Evolutionary conservation across 2,797 vertebrate genomes (phyloP).

Genomic region (Pseudomugil gertrudae): DNA sequence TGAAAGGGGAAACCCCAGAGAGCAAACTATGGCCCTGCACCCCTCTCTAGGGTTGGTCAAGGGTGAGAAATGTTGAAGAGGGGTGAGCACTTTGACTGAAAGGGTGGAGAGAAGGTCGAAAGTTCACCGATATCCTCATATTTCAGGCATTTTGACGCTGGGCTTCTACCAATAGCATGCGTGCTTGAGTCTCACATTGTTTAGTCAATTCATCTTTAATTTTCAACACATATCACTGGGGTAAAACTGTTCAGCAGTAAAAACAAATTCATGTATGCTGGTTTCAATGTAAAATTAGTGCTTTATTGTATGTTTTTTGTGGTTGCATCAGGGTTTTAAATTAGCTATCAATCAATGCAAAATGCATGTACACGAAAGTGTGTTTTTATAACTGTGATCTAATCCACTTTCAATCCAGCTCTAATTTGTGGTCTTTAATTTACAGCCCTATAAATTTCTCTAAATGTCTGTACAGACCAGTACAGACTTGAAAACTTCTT

Average conservation of each 20-base stretch:
- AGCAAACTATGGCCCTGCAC: constrained; percentile 62
- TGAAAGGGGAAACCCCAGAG: constrained; percentile 75
- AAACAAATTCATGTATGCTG: too few relatives aligned
- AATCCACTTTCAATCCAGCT: constrained; percentile 41
- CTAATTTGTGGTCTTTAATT: constrained; percentile 45
- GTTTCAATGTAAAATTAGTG: too few relatives aligned
- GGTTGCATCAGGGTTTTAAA: constrained; percentile 21
- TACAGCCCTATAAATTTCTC: constrained; percentile 52
- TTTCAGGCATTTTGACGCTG: constrained; percentile 53
- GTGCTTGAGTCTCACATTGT: constrained; percentile 28
- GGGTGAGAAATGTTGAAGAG: constrained; percentile 59
- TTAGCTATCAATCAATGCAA: constrained; percentile 21
- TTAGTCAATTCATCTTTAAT: neutral
- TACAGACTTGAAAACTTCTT: constrained; percentile 14
- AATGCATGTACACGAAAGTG: neutral
- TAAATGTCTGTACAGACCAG: constrained; percentile 39
- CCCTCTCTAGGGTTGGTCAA: constrained; percentile 51
- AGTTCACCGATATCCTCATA: constrained; percentile 59
- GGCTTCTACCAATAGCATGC: constrained; percentile 1
- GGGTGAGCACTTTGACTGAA: constrained; percentile 46
- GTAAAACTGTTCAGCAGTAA: neutral
- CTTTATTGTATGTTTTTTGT: constrained; percentile 2
- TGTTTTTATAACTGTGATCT: constrained; percentile 1
- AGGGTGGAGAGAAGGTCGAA: constrained; percentile 56
- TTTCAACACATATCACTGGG: neutral